A percentile compares a stretch with the other conserved stretches of the same genome.
Evolutionary conservation across 2,797 vertebrate genomes (phyloP).

Genomic region (Phoebastria nigripes): DNA sequence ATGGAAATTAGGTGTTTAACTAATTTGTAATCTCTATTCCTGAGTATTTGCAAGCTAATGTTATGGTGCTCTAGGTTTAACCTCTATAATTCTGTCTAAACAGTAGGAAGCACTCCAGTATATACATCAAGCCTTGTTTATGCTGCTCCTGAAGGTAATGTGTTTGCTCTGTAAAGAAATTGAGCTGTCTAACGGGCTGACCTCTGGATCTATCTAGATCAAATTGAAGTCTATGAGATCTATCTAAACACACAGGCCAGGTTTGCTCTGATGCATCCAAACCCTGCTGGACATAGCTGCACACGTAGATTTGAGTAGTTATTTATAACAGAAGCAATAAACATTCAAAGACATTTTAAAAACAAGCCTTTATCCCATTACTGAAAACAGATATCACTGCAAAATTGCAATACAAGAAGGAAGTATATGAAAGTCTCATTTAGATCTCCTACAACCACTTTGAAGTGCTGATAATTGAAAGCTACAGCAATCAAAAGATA

Average conservation of each 20-base stretch:
- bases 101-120: neutral
- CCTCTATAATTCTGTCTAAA: neutral
- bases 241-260: neutral
- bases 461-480: neutral
- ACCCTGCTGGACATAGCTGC: neutral
- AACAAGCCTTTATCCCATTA: neutral
- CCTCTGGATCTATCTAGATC: neutral
- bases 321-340: neutral
- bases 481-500: neutral
- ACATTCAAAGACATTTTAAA: neutral
- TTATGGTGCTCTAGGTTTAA: neutral
- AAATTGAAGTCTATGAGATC: neutral
- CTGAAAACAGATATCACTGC: neutral
- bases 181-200: fast-evolving
- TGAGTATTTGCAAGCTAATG: neutral
- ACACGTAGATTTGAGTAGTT: neutral
- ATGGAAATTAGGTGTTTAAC: neutral
- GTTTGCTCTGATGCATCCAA: neutral
- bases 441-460: neutral
- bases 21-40: neutral
- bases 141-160: neutral
- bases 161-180: neutral
- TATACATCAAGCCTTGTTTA: neutral
- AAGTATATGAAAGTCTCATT: neutral
- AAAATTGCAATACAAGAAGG: neutral